A percentile compares a stretch with the other conserved stretches of the same genome.
These are phyloP conservation scores for Cheilosia urbana DNA, from an alignment of 2,888 invertebrate genomes.

Conservation along the genomic window DNA sequence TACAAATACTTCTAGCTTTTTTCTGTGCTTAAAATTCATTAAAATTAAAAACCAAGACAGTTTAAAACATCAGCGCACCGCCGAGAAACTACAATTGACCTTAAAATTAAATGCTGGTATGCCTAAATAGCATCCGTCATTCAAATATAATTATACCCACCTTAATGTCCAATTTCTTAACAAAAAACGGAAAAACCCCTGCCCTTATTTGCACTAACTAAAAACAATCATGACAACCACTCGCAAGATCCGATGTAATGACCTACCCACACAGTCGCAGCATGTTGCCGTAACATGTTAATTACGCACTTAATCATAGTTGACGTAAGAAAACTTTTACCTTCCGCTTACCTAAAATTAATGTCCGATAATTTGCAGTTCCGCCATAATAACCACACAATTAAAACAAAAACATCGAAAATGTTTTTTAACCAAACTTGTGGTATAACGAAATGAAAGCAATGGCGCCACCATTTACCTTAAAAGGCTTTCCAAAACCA, in stretches of 20 bases:
- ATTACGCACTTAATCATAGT: conserved; percentile 39
- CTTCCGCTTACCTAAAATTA: conserved; percentile 46
- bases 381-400: conserved; percentile 17
- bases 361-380: conserved; percentile 39
- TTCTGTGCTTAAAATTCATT: too few species aligned
- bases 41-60: too few species aligned
- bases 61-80: background rate
- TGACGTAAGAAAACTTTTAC: conserved; percentile 51
- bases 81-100: background rate
- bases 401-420: background rate
- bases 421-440: background rate
- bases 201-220: background rate
- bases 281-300: background rate
- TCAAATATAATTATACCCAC: background rate
- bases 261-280: background rate
- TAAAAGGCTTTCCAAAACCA: conserved; percentile 29
- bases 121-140: background rate
- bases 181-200: background rate
- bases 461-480: conserved; percentile 49
- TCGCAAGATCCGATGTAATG: conserved; percentile 5
- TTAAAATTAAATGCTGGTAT: background rate
- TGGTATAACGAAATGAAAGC: conserved; percentile 26
- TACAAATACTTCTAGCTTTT: too few species aligned
- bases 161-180: background rate
- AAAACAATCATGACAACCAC: background rate